Evolutionary conservation across 2,113 vertebrate species (phyloP), one percentile per base, ranked within the genome.

Genomic region (Gopherus evgoodei): DNA sequence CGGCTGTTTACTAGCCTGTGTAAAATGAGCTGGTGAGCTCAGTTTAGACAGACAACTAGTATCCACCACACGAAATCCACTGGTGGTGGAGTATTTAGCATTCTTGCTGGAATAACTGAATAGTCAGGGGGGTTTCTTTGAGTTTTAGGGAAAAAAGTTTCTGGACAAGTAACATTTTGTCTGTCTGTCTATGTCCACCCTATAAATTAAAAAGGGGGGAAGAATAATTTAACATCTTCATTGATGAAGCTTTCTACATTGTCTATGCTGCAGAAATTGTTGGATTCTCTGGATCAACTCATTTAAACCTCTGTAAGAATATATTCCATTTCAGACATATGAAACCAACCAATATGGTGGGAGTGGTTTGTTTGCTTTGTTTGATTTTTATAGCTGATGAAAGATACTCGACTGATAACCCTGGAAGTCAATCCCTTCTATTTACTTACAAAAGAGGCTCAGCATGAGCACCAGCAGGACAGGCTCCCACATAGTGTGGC

Each of bases 11-110:
- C 93, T 93, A 56, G 19, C 19, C 52, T 53, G 52, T 53, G 52
- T 53, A 53, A 53, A 53, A 53, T 53, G 27, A 84, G 57, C 14
- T 44, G 4, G 8, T 49, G 42, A 11, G 1, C 0, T 82, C 29
- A 31, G 12, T 35, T 16, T 35, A 65, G 0, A 25, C 29, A 19
- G 11, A 21, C 6, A 6, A 53, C 11, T 35, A 52, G 49, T 11
- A 52, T 81, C 3, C 47, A 75, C 24, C 65, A 50, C 10, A 4
- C 54, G 54, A 89, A 56, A 83, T 69, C 29, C 0, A 0, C 6
- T 35, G 4, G 25, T 72, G 78, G 27, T 21, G 44, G 6, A 14
- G 81, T 53, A 53, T 53, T 50, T 35, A 9, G 27, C 8, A 62
- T 62, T 52, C 31, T 52, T n/a, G 35, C 35, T 53, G 31, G 35